A percentile compares a stretch with the other conserved stretches of the same genome.
Evolutionary conservation across 2,888 invertebrate genomes (phyloP).

Genomic region (Neoscelio sp.): DNA sequence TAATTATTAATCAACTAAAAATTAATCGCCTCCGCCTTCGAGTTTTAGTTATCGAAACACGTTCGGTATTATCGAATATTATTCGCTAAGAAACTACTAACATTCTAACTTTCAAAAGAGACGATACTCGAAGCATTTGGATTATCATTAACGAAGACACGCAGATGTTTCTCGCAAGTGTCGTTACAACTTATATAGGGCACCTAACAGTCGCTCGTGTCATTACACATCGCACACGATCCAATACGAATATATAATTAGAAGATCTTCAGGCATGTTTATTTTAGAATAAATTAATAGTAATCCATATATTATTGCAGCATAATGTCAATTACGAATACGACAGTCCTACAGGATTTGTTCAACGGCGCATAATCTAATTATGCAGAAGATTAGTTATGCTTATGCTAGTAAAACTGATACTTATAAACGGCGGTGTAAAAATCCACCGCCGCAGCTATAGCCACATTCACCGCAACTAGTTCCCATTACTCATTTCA

Average conservation of each 20-base stretch:
- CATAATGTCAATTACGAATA: slow-evolving; percentile 4
- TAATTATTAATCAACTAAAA: no score
- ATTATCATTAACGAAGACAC: slow-evolving; percentile 20
- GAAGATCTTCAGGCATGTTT: not conserved
- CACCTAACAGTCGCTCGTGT: slow-evolving; percentile 22
- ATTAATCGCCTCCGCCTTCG: no score
- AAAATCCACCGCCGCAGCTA: slow-evolving; percentile 18
- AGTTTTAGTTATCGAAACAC: no score
- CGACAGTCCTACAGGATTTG: not conserved
- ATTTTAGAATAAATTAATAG: slow-evolving; percentile 19
- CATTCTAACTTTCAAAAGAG: no score
- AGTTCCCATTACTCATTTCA: slow-evolving; percentile 33
- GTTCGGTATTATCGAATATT: no score
- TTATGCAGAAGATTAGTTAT: slow-evolving; percentile 37
- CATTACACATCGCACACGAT: not conserved
- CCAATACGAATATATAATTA: no score
- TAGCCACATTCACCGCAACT: slow-evolving; percentile 22
- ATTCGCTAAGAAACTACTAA: no score
- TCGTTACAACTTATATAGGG: not conserved
- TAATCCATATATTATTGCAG: no score
- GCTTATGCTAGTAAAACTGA: slow-evolving; percentile 23
- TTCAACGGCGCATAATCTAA: slow-evolving; percentile 17
- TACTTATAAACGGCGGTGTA: slow-evolving; percentile 8
- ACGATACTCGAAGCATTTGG: no score
- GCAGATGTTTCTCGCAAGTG: slow-evolving; percentile 10